Evolutionary conservation across 2,888 invertebrate species (phyloP).

Genomic region (Zaprionus bogoriensis): DNA sequence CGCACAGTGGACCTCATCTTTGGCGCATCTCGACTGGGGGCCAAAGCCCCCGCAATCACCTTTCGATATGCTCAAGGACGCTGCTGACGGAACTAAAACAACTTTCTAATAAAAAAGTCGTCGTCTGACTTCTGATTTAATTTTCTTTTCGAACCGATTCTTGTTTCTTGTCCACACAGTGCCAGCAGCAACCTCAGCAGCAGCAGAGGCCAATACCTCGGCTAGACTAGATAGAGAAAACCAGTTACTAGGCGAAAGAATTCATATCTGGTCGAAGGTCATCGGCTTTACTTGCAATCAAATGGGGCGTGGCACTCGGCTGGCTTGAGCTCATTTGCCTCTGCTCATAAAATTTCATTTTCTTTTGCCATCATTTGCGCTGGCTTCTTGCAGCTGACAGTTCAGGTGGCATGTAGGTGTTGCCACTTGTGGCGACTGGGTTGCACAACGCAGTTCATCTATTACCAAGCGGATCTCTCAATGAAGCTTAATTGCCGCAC

Average conservation of each 20-base stretch:
- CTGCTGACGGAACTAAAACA: conserved; percentile 71
- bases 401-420: conserved; percentile 39
- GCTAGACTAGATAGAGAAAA: conserved; percentile 24
- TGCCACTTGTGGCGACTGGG: conserved; percentile 32
- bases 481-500: conserved; percentile 46
- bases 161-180: too few relatives aligned
- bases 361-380: conserved; percentile 50
- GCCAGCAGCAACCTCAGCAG: too few relatives aligned
- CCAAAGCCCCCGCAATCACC: conserved; percentile 58
- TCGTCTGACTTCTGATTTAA: conserved; percentile 55
- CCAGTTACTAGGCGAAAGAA: conserved; percentile 57
- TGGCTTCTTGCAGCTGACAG: conserved; percentile 19
- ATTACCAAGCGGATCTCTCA: conserved; percentile 70
- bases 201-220: background rate
- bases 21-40: conserved; percentile 38
- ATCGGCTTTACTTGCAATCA: conserved; percentile 38
- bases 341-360: conserved; percentile 27
- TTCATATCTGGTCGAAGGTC: conserved; percentile 55
- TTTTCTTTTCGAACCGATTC: conserved; percentile 54
- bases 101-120: conserved; percentile 73
- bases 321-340: conserved; percentile 5
- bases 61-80: conserved; percentile 60
- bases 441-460: conserved; percentile 45
- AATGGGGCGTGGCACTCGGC: background rate
- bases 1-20: conserved; percentile 8